Percentiles rank a stretch among this genome's conserved stretches.
phyloP scores from a whole-genome alignment of 2,888 invertebrate genomes.

The Acanthosepion esculentum region DNA sequence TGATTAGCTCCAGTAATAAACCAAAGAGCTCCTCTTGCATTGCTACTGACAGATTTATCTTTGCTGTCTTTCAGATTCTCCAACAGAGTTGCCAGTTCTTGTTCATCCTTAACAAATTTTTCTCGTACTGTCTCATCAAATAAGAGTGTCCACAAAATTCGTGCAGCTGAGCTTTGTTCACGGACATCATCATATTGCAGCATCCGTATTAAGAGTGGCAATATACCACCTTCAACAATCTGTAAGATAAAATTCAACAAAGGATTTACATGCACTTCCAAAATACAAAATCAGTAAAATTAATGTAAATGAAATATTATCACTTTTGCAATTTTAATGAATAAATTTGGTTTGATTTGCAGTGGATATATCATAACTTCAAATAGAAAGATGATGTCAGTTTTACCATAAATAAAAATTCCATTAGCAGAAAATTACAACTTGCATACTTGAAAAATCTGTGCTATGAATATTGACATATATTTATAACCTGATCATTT shows the following conservation, averaged over 20 bases:
- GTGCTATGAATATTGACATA: no score
- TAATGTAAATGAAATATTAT: no score
- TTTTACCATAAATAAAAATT: no score
- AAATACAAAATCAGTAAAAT: no score
- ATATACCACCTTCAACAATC: conserved; percentile 67
- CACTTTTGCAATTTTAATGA: no score
- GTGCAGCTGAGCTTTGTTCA: conserved; percentile 63
- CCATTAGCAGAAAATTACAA: no score
- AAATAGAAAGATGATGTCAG: no score
- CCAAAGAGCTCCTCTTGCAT: conserved; percentile 66
- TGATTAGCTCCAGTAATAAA: conserved; percentile 67
- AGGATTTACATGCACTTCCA: not conserved
- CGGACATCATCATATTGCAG: conserved; percentile 60
- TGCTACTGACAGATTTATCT: conserved; percentile 62
- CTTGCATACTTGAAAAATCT: no score
- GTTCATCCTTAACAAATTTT: conserved; percentile 58
- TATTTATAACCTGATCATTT: no score
- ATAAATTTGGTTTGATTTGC: no score
- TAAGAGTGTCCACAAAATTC: conserved; percentile 67
- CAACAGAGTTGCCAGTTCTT: conserved; percentile 59
- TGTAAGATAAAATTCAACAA: conserved; percentile 50
- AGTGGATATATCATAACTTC: no score
- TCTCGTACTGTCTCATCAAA: conserved; percentile 67
- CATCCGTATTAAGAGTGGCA: conserved; percentile 63
- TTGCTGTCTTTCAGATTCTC: conserved; percentile 61